Percentiles rank a stretch among this genome's conserved stretches.
phyloP scores from a whole-genome alignment of 2,797 vertebrate species.

The Masticophis lateralis region DNA sequence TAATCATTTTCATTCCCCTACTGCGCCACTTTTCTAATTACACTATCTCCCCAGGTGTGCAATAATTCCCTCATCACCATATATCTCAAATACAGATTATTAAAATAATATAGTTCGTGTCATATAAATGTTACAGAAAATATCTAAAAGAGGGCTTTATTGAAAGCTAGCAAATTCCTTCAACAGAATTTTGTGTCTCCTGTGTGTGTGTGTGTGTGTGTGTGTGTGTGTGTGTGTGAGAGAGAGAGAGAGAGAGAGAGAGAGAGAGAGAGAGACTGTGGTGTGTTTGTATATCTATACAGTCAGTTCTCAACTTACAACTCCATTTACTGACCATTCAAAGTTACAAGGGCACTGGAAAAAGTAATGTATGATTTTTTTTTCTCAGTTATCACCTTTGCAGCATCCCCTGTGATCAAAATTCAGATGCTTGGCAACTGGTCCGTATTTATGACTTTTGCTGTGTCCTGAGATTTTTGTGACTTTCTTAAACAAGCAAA shows the following conservation, averaged over 20 bases:
- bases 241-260: no score
- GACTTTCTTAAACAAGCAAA: no score
- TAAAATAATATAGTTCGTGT: conserved; percentile 67
- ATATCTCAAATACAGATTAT: conserved; percentile 68
- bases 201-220: background rate
- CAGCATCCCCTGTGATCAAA: no score
- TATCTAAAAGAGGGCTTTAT: conserved; percentile 60
- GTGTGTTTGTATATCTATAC: background rate
- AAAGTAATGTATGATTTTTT: background rate
- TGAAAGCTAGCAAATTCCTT: conserved; percentile 59
- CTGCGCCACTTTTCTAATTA: conserved; percentile 74
- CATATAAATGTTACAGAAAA: conserved; percentile 59
- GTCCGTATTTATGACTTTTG: no score
- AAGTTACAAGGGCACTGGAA: background rate
- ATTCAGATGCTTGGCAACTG: no score
- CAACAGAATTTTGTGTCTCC: conserved; percentile 31
- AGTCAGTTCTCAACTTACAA: background rate
- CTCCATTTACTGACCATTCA: background rate
- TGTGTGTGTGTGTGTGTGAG: no score
- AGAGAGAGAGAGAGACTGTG: no score
- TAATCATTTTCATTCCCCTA: conserved; percentile 71
- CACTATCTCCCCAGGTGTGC: conserved; percentile 69
- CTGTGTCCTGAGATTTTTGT: no score
- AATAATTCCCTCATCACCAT: conserved; percentile 70
- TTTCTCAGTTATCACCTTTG: no score